Evolutionary conservation across 2,113 vertebrate species (phyloP).

Genomic region (Ptychochromis oligacanthus): DNA sequence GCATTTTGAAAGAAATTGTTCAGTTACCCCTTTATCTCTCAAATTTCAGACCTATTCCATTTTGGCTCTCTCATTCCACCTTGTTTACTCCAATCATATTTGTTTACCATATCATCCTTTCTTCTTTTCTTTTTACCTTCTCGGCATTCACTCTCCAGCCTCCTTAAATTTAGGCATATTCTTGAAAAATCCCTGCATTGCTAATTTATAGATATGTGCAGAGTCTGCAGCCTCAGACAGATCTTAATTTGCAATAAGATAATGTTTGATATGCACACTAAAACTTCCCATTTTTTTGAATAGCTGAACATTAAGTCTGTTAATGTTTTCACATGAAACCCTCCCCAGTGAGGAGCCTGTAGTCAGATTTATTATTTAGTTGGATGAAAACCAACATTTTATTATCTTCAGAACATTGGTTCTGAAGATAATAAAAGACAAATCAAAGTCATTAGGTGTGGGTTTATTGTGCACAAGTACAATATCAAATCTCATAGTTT

Average conservation of each 20-base stretch:
- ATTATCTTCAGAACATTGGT: no score
- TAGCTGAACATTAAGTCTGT: constrained; percentile 34
- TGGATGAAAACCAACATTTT: constrained; percentile 41
- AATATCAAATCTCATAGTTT: neutral
- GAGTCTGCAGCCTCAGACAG: constrained; percentile 4
- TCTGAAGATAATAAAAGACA: constrained; percentile 11
- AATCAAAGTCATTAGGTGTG: neutral
- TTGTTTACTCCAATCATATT: constrained; percentile 24
- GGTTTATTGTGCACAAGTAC: neutral
- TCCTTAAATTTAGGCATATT: neutral
- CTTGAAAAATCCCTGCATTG: neutral
- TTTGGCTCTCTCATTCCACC: neutral
- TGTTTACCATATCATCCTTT: neutral
- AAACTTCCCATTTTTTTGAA: constrained; percentile 48
- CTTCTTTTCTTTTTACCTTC: neutral
- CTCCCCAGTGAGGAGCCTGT: constrained; percentile 19
- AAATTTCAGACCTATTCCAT: constrained; percentile 14
- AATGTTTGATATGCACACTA: constrained; percentile 37
- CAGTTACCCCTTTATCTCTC: constrained; percentile 4
- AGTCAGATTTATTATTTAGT: constrained; percentile 31
- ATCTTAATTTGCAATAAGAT: constrained; percentile 34
- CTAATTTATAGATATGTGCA: constrained; percentile 23
- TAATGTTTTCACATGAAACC: constrained; percentile 45
- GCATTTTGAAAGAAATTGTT: constrained; percentile 29
- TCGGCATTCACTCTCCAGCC: neutral